These are phyloP conservation scores for Sebastes itinus DNA, from an alignment of 2,797 vertebrate species.

Conservation along the genomic window DNA sequence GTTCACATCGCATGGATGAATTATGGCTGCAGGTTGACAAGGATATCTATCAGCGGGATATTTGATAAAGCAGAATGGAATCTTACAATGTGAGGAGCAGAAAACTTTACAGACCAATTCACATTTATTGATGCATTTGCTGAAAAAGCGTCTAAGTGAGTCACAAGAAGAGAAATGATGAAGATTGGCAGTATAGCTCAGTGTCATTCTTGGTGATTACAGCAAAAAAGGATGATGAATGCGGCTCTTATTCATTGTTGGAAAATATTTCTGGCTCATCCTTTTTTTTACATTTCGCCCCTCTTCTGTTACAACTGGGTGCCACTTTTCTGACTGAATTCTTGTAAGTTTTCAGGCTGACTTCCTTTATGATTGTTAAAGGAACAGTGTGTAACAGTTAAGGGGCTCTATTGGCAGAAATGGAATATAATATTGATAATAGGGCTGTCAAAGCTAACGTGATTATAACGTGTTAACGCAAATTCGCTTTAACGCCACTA, in stretches of 20 bases:
- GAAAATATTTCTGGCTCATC: constrained; percentile 37
- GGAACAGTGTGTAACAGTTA: no score
- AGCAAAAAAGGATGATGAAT: constrained; percentile 27
- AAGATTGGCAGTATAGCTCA: constrained; percentile 39
- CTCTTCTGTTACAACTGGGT: constrained; percentile 40
- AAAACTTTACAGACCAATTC: constrained; percentile 22
- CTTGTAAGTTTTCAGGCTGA: constrained; percentile 43
- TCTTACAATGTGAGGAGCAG: constrained; percentile 5
- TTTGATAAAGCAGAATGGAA: constrained; percentile 47
- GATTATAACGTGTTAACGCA: no score
- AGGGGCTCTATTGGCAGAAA: no score
- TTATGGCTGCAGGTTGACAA: constrained; percentile 52
- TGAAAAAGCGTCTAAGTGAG: constrained; percentile 8
- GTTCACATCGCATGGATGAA: constrained; percentile 42
- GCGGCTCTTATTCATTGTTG: constrained; percentile 11
- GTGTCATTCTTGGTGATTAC: constrained; percentile 27
- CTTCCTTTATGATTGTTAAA: constrained; percentile 48
- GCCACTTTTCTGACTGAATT: not conserved
- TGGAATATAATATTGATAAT: no score
- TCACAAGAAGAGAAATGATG: constrained; percentile 19
- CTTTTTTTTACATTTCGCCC: constrained; percentile 49
- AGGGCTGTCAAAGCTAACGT: no score
- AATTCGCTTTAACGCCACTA: rapidly evolving
- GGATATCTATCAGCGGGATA: constrained; percentile 54
- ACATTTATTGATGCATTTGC: constrained; percentile 10